phyloP scores from a whole-genome alignment of 2,797 vertebrate genomes.

The Macropodus opercularis region DNA sequence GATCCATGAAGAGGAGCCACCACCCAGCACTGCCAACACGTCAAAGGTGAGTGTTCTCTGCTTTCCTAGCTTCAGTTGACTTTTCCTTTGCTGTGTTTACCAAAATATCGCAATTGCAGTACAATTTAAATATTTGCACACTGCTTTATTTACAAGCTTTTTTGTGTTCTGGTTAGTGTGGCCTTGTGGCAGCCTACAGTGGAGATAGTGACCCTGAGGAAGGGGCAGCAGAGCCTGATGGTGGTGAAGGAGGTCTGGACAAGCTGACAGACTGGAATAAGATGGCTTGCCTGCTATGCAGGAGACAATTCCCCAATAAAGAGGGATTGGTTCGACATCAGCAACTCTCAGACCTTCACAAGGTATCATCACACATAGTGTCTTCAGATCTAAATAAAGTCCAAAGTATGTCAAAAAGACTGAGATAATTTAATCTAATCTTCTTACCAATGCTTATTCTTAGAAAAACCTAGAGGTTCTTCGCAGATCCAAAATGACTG shows the following conservation, averaged over 20 bases:
- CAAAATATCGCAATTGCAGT: neutral
- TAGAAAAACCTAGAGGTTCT: conserved; percentile 98
- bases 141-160: too few species aligned
- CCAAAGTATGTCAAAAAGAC: neutral
- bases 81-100: neutral
- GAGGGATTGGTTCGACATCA: conserved; percentile 93
- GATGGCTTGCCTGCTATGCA: conserved; percentile 95
- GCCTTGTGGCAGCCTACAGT: conserved; percentile 95
- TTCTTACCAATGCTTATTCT: neutral
- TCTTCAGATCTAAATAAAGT: neutral
- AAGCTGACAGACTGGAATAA: conserved; percentile 97
- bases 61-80: neutral
- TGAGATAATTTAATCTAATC: neutral
- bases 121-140: neutral
- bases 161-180: conserved; percentile 78
- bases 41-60: conserved; percentile 84
- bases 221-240: conserved; percentile 81
- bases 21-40: conserved; percentile 64
- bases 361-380: conserved; percentile 80
- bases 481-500: conserved; percentile 87
- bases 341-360: conserved; percentile 97
- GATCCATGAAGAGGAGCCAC: conserved; percentile 85
- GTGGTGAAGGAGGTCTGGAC: conserved; percentile 84
- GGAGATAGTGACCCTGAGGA: conserved; percentile 98
- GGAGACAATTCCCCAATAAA: conserved; percentile 96